A percentile compares a stretch with the other conserved stretches of the same genome.
phyloP scores from a whole-genome alignment of 2,888 invertebrate genomes.

The Epirrita christyi region DNA sequence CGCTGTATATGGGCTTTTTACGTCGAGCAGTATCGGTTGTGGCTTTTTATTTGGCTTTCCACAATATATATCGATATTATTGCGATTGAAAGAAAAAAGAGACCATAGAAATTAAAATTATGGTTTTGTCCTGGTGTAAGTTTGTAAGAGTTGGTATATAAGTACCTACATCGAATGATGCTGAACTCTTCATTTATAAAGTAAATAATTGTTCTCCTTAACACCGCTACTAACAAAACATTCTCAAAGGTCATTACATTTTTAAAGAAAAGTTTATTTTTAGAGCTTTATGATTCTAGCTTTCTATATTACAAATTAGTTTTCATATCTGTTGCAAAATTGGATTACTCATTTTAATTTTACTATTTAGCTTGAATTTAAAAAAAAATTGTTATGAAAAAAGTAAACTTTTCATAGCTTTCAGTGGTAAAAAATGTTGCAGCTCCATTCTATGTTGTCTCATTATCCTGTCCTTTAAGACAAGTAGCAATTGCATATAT shows the following conservation, averaged over 20 bases:
- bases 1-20: conserved; percentile 15
- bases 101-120: conserved; percentile 4
- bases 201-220: too few relatives aligned
- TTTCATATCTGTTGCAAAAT: neutral
- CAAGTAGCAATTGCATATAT: conserved; percentile 1
- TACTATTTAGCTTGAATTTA: too few relatives aligned
- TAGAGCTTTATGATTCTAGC: neutral
- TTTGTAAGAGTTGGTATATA: neutral
- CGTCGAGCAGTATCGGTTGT: conserved; percentile 5
- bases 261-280: neutral
- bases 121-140: conserved; percentile 2
- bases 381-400: too few relatives aligned
- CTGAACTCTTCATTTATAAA: neutral
- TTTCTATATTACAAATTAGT: neutral
- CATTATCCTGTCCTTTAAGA: neutral
- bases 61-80: conserved; percentile 2
- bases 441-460: conserved; percentile 5
- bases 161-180: neutral
- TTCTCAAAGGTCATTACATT: neutral
- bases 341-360: too few relatives aligned
- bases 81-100: conserved; percentile 4
- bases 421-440: neutral
- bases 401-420: too few relatives aligned
- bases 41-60: conserved; percentile 16
- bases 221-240: neutral